Evolutionary conservation across 2,797 vertebrate genomes (phyloP), one percentile per base, ranked within the genome.

Genomic region (Petrocephalus sullivani): DNA sequence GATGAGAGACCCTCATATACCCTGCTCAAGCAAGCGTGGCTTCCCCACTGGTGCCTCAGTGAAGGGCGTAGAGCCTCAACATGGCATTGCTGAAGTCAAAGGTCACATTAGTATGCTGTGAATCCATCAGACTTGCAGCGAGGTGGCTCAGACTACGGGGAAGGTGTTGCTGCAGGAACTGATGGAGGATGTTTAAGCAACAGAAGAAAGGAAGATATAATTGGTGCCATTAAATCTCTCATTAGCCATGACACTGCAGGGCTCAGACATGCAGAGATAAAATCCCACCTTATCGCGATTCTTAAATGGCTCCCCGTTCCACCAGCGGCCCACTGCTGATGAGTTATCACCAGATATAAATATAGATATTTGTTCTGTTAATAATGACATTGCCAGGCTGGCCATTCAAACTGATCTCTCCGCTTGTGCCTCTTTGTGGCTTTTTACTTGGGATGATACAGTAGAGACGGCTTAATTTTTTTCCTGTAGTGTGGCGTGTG

Each of bases 401-500:
- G 23, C 8, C 2, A 6, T 23, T 75, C 33, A 28, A 21, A 28
- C 12, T 12, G 21, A 16, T 46, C 58, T 61, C 33, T 78, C 23
- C 53, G 28, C 81, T 78, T 88, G 2, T 60, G 56, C 91, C 90
- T 82, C 33, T 21, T 49, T 46, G 41, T 2, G 16, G 49, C 19
- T 51, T 51, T 82, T 46, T 51, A 46, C 78, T 82, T 51, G 9
- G n/a, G 46, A 82, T 41, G 85, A 67, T 19, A 46, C 87, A 28
- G 41, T 1, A n/a, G 19, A 10, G 78, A 82, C 19, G 46, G 16
- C 78, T 82, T 51, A 0, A 28, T 87, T 90, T 90, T 58, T 82
- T 49, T 89, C 58, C 87, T 78, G 89, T 71, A 46, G 89, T 89
- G 89, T 23, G 85, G 90, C 91, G 90, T 75, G 85, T 21, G 78